phyloP scores from a whole-genome alignment of 2,888 invertebrate genomes.

The Zaprionus obscuricornis region DNA sequence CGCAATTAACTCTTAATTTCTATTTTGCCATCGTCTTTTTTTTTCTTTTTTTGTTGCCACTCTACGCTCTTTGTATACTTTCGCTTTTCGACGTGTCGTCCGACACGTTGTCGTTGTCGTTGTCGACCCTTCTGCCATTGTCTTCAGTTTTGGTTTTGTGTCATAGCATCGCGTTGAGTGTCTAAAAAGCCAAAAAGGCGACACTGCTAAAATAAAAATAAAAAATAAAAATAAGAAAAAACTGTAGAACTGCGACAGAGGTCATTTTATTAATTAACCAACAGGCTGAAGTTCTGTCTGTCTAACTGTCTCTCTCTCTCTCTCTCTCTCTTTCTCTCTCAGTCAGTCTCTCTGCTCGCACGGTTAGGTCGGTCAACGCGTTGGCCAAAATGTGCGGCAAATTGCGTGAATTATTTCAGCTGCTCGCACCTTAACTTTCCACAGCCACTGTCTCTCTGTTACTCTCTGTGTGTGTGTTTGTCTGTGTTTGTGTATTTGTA shows the following conservation, averaged over 20 bases:
- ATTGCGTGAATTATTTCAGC: constrained; percentile 68
- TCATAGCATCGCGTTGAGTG: not conserved
- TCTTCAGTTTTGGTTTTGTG: too few relatives aligned
- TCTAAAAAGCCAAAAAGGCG: constrained; percentile 24
- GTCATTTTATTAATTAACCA: constrained; percentile 81
- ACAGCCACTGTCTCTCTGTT: constrained; percentile 2
- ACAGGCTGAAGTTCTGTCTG: constrained; percentile 47
- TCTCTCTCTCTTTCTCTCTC: not conserved
- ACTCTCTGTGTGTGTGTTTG: not conserved
- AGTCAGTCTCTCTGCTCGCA: constrained; percentile 15
- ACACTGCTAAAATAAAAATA: constrained; percentile 17
- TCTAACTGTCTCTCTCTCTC: constrained; percentile 8
- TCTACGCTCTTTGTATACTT: constrained; percentile 21
- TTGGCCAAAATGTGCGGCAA: constrained; percentile 65
- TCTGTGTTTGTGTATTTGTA: constrained; percentile 4
- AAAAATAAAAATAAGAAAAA: constrained; percentile 16
- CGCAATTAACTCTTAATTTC: constrained; percentile 78
- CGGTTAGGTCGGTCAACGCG: constrained; percentile 23
- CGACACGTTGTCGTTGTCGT: too few relatives aligned
- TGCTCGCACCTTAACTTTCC: too few relatives aligned
- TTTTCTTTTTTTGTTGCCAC: constrained; percentile 10
- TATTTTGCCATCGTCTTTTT: constrained; percentile 45
- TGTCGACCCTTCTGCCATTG: constrained; percentile 59
- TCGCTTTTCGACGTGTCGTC: not conserved
- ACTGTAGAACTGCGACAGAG: constrained; percentile 57